Conservation (phyloP, 2,113 vertebrate species). For the Scortum barcoo region DNA sequence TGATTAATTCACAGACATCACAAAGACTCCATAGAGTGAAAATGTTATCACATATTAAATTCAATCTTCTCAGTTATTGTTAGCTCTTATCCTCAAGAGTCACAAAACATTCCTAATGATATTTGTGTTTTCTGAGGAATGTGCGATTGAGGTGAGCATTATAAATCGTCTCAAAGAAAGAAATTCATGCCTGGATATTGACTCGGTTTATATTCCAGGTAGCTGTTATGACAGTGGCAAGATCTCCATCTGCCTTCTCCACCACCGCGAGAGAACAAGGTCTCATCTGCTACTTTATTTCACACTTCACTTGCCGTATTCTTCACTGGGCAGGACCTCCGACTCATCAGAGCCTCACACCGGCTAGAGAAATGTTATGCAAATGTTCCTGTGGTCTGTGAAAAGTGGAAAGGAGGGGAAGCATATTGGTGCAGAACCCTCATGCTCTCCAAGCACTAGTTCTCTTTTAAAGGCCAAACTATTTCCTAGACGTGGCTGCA, state of each 20-base stretch:
- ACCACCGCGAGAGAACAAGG: constrained; percentile 56
- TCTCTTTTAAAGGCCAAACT: constrained; percentile 67
- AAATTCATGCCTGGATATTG: constrained; percentile 6
- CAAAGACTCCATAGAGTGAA: not conserved
- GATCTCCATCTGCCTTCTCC: constrained; percentile 27
- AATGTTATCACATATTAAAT: constrained; percentile 9
- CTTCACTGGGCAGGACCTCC: constrained; percentile 60
- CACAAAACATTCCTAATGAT: not conserved
- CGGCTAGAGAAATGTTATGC: constrained; percentile 68
- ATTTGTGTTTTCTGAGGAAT: not conserved
- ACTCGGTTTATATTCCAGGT: constrained; percentile 10
- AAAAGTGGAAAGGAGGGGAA: constrained; percentile 24
- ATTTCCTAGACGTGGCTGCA: constrained; percentile 33
- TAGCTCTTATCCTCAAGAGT: not conserved
- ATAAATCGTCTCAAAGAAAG: constrained; percentile 2
- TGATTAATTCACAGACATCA: not conserved
- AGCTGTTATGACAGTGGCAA: constrained; percentile 17
- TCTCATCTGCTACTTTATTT: constrained; percentile 76
- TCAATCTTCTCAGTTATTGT: not conserved
- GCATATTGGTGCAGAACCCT: constrained; percentile 21
- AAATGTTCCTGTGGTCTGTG: constrained; percentile 60
- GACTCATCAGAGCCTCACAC: constrained; percentile 60
- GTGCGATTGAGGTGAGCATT: not conserved
- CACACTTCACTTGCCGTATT: constrained; percentile 78
- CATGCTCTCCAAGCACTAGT: constrained; percentile 29